Evolutionary conservation across 2,797 vertebrate species (phyloP), one percentile per base, ranked within the genome.

Genomic region (Danio aesculapii): DNA sequence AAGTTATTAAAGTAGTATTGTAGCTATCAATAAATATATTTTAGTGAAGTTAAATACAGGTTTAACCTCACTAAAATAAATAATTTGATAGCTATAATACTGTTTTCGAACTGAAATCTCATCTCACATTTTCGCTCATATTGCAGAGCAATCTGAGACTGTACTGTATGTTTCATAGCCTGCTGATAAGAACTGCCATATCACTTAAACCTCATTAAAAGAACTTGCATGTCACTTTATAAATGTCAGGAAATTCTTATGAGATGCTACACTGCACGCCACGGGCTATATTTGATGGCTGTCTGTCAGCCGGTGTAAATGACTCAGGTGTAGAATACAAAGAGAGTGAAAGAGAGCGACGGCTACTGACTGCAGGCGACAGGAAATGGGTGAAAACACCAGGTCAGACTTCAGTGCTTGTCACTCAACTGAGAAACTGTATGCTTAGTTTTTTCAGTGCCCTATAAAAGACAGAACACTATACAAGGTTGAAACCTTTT

Each of bases 131-230:
- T 3, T 4, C 12, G 12, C 52, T 59, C 12, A 5, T 39, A 44
- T 43, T 74, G 46, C 47, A 46, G 57, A 52, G 10, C 13, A 41
- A 44, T 44, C 44, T 44, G 63, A 50, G 44, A n/a, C 58, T 58
- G 6, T 59, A n/a, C 58, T 58, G 6, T 64, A 52, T 16, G 14
- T 43, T 58, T 21, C 67, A 57, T 10, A 64, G 49, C 11, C 75
- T 19, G 8, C 44, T 44, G 69, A 81, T 66, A 84, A 83, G 41
- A 73, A 17, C 50, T 70, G 58, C 16, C 68, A 75, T 70, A 67
- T 84, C 44, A 82, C 73, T 72, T 84, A 55, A 73, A 80, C 82
- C 50, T 74, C 43, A 67, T 64, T 77, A 85, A 83, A 89, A 88
- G 30, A 5, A 80, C 57, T 75, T 85, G 84, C 77, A 76, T 83